Evolutionary conservation across 2,797 vertebrate genomes (phyloP), one percentile per base, ranked within the genome.

Genomic region (Passerculus sandwichensis): DNA sequence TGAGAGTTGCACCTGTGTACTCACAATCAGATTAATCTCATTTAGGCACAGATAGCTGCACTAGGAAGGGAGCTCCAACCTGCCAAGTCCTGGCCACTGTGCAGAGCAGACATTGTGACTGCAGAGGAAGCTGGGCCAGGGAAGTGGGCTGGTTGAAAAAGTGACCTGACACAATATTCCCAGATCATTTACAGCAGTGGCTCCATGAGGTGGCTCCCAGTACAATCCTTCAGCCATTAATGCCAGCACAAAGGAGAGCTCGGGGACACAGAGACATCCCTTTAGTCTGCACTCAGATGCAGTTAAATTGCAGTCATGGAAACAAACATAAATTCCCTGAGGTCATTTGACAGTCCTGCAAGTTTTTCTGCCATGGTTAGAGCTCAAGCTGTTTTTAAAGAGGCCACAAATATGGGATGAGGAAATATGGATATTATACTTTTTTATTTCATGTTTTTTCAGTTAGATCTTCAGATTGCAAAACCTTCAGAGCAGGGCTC

Each of bases 321-420:
- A 91, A 85, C 44, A 83, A 53, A 89, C 62, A 67, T 27, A 51
- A 89, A 85, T 78, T 59, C 70, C 36, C 44, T 44, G 36, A 78
- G 36, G 50, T 62, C 4, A 10, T 80, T 47, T 72, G 71, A 51
- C 47, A 72, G 32, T 56, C 56, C 56, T 85, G 53, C 3, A 2
- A 60, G 59, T 14, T 66, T 76, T 77, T 42, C 57, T 89, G n/a
- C 53, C 32, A 10, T 26, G 36, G 12, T 54, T 91, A 65, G 45
- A 75, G 38, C 50, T 74, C 50, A 67, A 67, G 34, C 16, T 85
- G 23, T 76, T 89, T 81, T 72, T 44, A 82, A 72, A 54, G 51
- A 85, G 30, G 42, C 60, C 15, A 2, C 36, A 66, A 50, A 76
- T 44, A 67, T 6, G 6, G 19, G 17, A 54, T 30, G 30, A 21